Evolutionary conservation across 2,113 vertebrate genomes (phyloP).

Genomic region (Hippolais icterina): DNA sequence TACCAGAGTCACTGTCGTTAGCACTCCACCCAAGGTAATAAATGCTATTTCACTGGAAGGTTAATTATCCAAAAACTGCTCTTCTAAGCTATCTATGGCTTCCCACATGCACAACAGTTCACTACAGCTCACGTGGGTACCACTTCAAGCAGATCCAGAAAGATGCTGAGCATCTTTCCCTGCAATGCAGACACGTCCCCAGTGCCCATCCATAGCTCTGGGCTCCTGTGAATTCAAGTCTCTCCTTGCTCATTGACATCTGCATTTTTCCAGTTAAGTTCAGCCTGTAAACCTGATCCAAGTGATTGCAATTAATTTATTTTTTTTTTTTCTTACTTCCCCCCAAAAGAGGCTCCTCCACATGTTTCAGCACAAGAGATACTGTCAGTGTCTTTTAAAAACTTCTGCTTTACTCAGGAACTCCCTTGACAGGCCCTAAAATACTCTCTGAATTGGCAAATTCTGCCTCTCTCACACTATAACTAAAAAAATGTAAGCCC

Average conservation of each 20-base stretch:
- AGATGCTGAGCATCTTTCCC: not conserved
- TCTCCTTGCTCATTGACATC: not conserved
- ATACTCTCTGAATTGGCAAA: not conserved
- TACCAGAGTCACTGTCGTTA: not conserved
- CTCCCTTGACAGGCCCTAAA: not conserved
- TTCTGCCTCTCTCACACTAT: not conserved
- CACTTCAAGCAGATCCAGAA: no score
- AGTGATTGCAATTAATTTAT: not conserved
- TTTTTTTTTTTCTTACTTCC: not conserved
- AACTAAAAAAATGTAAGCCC: not conserved
- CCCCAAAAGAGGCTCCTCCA: not conserved
- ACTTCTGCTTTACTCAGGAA: not conserved
- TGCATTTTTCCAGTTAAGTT: not conserved
- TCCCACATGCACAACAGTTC: not conserved
- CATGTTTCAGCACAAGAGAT: not conserved
- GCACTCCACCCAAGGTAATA: conserved; percentile 4
- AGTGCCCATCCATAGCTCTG: not conserved
- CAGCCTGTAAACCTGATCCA: not conserved
- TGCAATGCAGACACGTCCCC: accelerated
- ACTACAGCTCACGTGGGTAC: not conserved
- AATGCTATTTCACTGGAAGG: not conserved
- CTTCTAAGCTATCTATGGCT: not conserved
- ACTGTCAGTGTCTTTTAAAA: not conserved
- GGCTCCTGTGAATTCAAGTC: not conserved
- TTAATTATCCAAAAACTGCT: conserved; percentile 34